These are phyloP conservation scores for Panurus biarmicus DNA, from an alignment of 2,113 vertebrate species.

Conservation along the genomic window DNA sequence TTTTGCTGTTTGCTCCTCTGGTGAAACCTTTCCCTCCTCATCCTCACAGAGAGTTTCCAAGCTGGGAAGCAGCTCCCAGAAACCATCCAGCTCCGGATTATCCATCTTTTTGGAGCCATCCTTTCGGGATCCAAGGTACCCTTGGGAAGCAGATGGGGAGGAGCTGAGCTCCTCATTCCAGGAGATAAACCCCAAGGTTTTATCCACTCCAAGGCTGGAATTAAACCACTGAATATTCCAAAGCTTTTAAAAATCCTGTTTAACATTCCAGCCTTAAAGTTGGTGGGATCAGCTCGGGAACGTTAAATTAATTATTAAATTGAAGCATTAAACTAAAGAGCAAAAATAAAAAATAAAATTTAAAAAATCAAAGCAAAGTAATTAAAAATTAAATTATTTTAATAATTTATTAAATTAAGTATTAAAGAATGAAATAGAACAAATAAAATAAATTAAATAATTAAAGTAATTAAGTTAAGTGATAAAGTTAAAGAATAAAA, in stretches of 20 bases:
- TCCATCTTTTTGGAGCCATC: conserved; percentile 86
- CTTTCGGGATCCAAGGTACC: conserved; percentile 87
- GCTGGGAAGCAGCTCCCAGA: conserved; percentile 73
- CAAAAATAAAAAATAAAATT: background rate
- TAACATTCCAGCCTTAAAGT: background rate
- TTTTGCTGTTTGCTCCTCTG: rapidly evolving
- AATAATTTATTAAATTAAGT: background rate
- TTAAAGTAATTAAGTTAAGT: background rate
- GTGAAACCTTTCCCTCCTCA: background rate
- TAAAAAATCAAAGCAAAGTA: too few species aligned
- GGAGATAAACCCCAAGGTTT: background rate
- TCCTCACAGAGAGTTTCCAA: conserved; percentile 76
- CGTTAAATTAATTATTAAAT: rapidly evolving
- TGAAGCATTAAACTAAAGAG: background rate
- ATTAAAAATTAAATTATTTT: too few species aligned
- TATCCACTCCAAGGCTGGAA: background rate
- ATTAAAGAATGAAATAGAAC: too few species aligned
- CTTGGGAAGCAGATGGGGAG: rapidly evolving
- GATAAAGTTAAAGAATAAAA: background rate
- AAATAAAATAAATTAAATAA: background rate
- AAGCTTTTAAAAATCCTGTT: background rate
- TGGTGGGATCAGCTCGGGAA: background rate
- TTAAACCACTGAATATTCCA: background rate
- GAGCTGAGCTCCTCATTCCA: background rate
- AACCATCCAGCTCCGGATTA: conserved; percentile 71